Conservation (phyloP, 2,113 vertebrate genomes). For the Promerops cafer region DNA sequence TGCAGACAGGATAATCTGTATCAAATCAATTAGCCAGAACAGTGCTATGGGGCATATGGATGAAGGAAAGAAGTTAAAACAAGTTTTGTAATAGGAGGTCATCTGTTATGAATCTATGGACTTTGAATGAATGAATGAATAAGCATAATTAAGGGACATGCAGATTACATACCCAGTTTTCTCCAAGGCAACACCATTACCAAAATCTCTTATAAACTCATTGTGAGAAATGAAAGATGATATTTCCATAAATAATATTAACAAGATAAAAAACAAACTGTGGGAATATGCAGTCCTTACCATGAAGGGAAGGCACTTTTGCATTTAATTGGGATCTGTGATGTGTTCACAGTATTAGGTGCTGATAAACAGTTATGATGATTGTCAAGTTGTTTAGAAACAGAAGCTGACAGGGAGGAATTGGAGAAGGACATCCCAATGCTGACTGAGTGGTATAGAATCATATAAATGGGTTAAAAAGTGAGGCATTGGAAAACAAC, state of each 20-base stretch:
- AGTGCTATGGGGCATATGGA: not conserved
- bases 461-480: not conserved
- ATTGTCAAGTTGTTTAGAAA: not conserved
- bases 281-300: not conserved
- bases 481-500: not conserved
- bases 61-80: not conserved
- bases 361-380: not conserved
- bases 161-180: not conserved
- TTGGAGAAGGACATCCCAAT: not conserved
- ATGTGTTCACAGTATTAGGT: not conserved
- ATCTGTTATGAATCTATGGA: not conserved
- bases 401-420: not conserved
- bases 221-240: not conserved
- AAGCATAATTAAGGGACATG: not conserved
- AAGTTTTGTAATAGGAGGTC: not conserved
- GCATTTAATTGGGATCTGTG: not conserved
- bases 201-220: not conserved
- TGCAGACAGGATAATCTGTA: not conserved
- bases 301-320: not conserved
- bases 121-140: not conserved
- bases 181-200: not conserved
- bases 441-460: not conserved
- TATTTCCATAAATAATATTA: not conserved
- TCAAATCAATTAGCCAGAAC: not conserved
- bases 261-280: not conserved